Percentiles rank a stretch among this genome's conserved stretches.
These are phyloP conservation scores for Montipora capitata DNA, from an alignment of 92 coral and sea anemone genomes.

Conservation along the genomic window DNA sequence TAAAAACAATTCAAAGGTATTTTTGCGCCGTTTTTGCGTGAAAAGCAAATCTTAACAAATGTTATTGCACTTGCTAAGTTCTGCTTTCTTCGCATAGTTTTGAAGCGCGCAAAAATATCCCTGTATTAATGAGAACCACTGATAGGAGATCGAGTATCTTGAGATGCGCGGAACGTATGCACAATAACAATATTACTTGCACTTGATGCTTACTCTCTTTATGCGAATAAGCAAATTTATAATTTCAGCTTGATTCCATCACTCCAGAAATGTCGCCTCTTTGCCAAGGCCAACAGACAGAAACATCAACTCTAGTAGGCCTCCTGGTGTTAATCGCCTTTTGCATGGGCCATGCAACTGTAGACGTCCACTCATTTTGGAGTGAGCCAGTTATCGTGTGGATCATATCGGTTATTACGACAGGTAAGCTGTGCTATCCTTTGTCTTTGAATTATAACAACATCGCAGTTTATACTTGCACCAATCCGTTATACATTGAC, in stretches of 20 bases:
- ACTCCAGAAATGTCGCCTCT: background rate
- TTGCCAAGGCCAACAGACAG: background rate
- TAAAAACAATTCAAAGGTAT: no score
- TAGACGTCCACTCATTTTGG: constrained; percentile 8
- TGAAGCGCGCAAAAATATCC: no score
- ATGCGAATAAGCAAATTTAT: no score
- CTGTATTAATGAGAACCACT: no score
- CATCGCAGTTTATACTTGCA: background rate
- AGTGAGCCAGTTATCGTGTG: constrained; percentile 22
- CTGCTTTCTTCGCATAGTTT: no score
- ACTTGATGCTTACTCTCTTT: no score
- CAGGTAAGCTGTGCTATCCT: constrained; percentile 2
- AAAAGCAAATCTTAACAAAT: no score
- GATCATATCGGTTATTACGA: background rate
- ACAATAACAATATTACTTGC: no score
- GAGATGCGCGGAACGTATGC: no score
- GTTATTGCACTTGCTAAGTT: background rate
- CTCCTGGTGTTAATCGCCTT: constrained; percentile 4
- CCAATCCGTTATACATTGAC: background rate
- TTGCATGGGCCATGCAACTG: constrained; percentile 21
- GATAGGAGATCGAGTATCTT: no score
- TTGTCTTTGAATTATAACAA: background rate
- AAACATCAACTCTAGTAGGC: constrained; percentile 15
- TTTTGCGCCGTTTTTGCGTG: no score
- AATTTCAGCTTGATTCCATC: background rate